Conservation (phyloP, 1,140 invertebrate species). For the Platorchestia sp. region DNA sequence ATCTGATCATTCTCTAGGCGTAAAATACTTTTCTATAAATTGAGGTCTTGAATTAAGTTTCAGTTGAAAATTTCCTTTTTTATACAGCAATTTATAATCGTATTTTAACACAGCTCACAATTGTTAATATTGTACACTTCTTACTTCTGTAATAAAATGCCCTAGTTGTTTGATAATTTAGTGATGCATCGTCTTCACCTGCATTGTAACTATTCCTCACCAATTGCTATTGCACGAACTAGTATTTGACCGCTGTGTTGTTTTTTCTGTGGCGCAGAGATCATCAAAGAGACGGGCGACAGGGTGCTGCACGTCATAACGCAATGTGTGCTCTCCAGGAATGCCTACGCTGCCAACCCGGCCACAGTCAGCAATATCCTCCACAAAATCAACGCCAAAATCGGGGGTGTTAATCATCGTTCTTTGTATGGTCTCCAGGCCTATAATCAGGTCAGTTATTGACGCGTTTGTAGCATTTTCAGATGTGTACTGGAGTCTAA, state of each 20-base stretch:
- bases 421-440: conserved; percentile 69
- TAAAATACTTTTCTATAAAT: too few relatives aligned
- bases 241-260: not conserved
- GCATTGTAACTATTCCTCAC: not conserved
- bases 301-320: conserved; percentile 82
- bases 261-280: conserved; percentile 69
- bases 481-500: not conserved
- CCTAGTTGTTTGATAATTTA: too few relatives aligned
- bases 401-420: conserved; percentile 86
- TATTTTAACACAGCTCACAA: too few relatives aligned
- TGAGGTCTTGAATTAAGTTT: too few relatives aligned
- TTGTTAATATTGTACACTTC: too few relatives aligned
- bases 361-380: conserved; percentile 81
- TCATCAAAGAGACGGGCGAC: conserved; percentile 83
- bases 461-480: not conserved
- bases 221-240: not conserved
- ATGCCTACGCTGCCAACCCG: conserved; percentile 73
- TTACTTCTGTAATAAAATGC: too few relatives aligned
- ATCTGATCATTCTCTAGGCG: too few relatives aligned
- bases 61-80: too few relatives aligned
- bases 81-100: too few relatives aligned
- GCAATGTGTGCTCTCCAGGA: conserved; percentile 81
- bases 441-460: not conserved
- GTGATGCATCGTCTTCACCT: too few relatives aligned
- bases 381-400: conserved; percentile 87